Evolutionary conservation across 2,888 invertebrate genomes (phyloP), one percentile per base, ranked within the genome.

Genomic region (Drosophila atripex): DNA sequence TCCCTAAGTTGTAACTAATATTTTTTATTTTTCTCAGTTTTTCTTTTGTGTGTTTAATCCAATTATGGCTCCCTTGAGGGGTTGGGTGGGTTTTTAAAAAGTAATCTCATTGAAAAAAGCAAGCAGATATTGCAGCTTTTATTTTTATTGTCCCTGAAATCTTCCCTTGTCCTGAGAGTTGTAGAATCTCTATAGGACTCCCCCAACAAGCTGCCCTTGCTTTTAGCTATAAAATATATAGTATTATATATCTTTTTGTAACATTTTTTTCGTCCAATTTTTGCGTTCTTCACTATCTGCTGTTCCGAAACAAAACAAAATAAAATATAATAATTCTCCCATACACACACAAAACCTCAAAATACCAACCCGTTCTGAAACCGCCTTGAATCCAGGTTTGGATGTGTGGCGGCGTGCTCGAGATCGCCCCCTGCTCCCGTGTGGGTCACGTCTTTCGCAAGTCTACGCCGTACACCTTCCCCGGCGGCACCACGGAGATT

Each of bases 381-480:
- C 54, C 47, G n/a, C 52, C 35, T 28, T 43, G 35, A 38, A 39
- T 61, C 64, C 79, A 98, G 98, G 96, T 98, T 92, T 98, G 98
- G 98, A 97, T 98, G 97, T 98, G 98, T 94, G 98, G 98, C 90
- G 98, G 98, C 89, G 94, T 94, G 89, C 94, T 98, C 93, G 97
- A 97, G 94, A 97, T 98, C 90, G 95, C 96, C 88, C 97, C 98
- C 90, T 98, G 98, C 93, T 97, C 97, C 82, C 96, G 96, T 92
- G 98, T 98, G 88, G 98, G 98, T 85, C 98, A 98, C 93, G 97
- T 98, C 91, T 98, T 98, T 94, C 96, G 98, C 92, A 98, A 98
- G 94, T 96, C 97, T 86, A 98, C 99, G 84, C 99, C 99, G 59
- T 99, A 99, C 93, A 97, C 97, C 88, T 98, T 99, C 94, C 99